These are phyloP conservation scores for Apteryx owenii DNA, from an alignment of 2,113 vertebrate species.

Conservation along the genomic window DNA sequence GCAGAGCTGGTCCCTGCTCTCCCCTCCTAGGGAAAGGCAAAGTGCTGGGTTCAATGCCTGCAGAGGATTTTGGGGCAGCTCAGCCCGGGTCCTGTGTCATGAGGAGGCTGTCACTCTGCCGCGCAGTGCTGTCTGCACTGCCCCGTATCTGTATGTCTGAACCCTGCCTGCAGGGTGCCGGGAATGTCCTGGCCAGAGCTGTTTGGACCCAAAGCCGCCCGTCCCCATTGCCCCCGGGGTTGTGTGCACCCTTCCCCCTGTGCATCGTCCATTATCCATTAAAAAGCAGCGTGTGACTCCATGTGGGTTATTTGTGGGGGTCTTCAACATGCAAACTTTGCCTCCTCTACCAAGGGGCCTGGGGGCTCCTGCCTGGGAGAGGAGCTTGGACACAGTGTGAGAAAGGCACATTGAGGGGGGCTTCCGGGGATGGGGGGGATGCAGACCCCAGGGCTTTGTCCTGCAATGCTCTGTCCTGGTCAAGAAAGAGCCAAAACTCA, in stretches of 20 bases:
- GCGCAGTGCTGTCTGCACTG: no score
- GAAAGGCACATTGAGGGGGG: neutral
- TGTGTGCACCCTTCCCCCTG: neutral
- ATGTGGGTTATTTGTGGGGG: fast-evolving
- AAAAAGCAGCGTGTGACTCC: slow-evolving; percentile 35
- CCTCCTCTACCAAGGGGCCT: neutral
- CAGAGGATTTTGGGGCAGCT: neutral
- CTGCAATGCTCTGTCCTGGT: neutral
- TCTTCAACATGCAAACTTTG: no score
- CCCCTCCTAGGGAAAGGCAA: neutral
- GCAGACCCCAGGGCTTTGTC: neutral
- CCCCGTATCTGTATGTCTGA: neutral
- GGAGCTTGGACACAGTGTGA: neutral
- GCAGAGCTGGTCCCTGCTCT: neutral
- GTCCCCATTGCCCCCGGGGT: neutral
- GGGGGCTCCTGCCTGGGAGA: neutral
- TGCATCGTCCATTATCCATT: neutral
- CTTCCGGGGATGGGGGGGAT: neutral
- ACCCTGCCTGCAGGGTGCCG: neutral
- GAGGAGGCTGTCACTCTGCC: neutral
- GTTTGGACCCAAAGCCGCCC: neutral
- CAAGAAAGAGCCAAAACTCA: neutral
- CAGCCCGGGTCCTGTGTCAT: neutral
- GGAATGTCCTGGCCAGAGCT: neutral
- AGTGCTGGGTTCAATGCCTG: neutral